phyloP scores from a whole-genome alignment of 2,113 vertebrate species.

The Leptocoma aspasia region DNA sequence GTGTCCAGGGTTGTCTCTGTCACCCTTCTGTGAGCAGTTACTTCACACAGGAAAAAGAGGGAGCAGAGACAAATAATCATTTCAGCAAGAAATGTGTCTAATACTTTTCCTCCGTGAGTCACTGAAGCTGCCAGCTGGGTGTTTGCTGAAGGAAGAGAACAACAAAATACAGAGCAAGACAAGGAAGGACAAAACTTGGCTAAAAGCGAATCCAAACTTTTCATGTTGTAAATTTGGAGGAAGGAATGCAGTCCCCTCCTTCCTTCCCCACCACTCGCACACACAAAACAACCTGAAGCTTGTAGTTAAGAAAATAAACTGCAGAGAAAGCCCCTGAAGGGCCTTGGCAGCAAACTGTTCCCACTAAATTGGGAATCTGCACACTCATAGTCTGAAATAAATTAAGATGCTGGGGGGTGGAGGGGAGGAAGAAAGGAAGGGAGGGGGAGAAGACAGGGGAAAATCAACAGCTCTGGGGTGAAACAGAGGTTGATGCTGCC shows the following conservation, averaged over 20 bases:
- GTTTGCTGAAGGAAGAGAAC: conserved; percentile 1
- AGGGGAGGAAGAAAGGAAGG: conserved; percentile 39
- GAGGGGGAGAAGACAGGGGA: conserved; percentile 53
- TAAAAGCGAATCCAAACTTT: conserved; percentile 43
- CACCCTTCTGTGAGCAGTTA: background rate
- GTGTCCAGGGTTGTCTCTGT: background rate
- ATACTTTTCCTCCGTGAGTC: background rate
- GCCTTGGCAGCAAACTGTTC: conserved; percentile 72
- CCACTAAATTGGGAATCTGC: conserved; percentile 72
- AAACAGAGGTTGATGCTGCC: conserved; percentile 76
- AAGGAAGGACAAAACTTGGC: background rate
- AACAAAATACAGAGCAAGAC: background rate
- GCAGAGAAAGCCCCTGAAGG: conserved; percentile 73
- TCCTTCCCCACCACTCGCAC: conserved; percentile 12
- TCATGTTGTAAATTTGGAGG: conserved; percentile 40
- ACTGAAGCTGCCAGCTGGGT: background rate
- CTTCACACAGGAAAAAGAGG: background rate
- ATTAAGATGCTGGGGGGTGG: conserved; percentile 68
- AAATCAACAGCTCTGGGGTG: conserved; percentile 78
- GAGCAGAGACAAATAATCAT: background rate
- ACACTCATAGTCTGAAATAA: conserved; percentile 77
- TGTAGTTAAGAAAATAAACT: conserved; percentile 79
- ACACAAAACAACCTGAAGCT: conserved; percentile 69
- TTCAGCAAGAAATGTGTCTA: background rate
- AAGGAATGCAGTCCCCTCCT: conserved; percentile 47